Evolutionary conservation across 2,113 vertebrate genomes (phyloP).

Genomic region (Pristiophorus japonicus): DNA sequence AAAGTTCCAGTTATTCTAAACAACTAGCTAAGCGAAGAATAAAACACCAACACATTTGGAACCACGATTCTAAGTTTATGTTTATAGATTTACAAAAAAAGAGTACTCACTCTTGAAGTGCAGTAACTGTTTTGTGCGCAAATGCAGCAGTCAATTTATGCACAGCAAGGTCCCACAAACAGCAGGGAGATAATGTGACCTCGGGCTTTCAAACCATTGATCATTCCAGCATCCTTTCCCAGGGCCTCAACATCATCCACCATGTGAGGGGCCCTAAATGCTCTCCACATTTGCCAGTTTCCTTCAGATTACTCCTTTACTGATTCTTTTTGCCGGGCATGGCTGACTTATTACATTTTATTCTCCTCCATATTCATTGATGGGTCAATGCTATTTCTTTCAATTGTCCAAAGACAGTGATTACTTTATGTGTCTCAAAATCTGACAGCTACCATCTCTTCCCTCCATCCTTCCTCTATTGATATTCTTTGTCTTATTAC

Average conservation of each 20-base stretch:
- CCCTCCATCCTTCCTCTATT: too few relatives aligned
- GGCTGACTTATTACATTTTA: neutral
- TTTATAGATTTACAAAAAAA: too few relatives aligned
- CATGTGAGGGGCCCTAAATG: too few relatives aligned
- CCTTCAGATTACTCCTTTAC: neutral
- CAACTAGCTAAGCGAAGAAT: neutral
- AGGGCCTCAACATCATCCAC: too few relatives aligned
- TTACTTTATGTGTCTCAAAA: neutral
- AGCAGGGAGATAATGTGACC: too few relatives aligned
- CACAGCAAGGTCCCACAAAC: too few relatives aligned
- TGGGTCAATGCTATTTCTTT: neutral
- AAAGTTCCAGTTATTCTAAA: neutral
- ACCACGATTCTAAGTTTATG: neutral
- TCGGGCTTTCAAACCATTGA: too few relatives aligned
- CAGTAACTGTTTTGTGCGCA: too few relatives aligned
- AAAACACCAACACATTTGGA: neutral
- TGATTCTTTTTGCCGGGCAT: neutral
- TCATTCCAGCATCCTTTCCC: too few relatives aligned
- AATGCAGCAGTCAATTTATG: too few relatives aligned
- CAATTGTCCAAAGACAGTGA: neutral
- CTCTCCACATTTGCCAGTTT: neutral
- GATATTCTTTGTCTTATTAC: neutral
- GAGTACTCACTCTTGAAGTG: neutral
- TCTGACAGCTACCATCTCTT: neutral
- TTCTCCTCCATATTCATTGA: neutral